Conservation (phyloP, 2,797 vertebrate species). For the Eptatretus atami region DNA sequence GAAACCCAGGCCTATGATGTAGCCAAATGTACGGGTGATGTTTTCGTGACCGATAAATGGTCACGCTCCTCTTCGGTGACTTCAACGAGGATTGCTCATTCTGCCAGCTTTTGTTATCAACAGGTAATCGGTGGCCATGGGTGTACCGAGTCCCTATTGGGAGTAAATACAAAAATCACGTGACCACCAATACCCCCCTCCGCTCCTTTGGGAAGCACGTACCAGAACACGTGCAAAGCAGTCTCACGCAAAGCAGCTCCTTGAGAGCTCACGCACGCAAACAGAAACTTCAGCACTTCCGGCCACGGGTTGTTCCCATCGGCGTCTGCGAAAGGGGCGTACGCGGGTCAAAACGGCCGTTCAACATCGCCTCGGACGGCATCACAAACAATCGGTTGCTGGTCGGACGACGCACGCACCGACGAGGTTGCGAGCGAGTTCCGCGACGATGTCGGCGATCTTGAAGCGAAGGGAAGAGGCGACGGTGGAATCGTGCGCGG, state of each 20-base stretch:
- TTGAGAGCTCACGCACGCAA: conserved; percentile 79
- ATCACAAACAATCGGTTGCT: not conserved
- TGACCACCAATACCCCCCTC: too few species aligned
- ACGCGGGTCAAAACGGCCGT: too few species aligned
- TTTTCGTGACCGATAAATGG: too few species aligned
- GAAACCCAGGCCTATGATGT: too few species aligned
- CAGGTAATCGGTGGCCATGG: too few species aligned
- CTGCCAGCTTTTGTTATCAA: too few species aligned
- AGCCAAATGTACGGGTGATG: too few species aligned
- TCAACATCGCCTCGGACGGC: too few species aligned
- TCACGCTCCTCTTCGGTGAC: too few species aligned
- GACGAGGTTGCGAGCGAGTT: conserved; percentile 67
- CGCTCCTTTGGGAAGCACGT: conserved; percentile 10
- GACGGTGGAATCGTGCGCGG: conserved; percentile 46
- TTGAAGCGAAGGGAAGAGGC: conserved; percentile 68
- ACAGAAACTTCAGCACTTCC: conserved; percentile 76
- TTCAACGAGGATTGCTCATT: too few species aligned
- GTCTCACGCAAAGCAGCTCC: conserved; percentile 48
- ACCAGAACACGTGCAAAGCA: conserved; percentile 94
- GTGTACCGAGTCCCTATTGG: too few species aligned
- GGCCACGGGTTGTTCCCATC: conserved; percentile 96
- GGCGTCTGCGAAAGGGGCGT: conserved; percentile 25
- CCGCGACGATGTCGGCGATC: conserved; percentile 73
- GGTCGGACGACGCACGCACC: conserved; percentile 17
- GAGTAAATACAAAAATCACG: too few species aligned